phyloP scores from a whole-genome alignment of 2,888 invertebrate species.

The Ceriagrion tenellum region DNA sequence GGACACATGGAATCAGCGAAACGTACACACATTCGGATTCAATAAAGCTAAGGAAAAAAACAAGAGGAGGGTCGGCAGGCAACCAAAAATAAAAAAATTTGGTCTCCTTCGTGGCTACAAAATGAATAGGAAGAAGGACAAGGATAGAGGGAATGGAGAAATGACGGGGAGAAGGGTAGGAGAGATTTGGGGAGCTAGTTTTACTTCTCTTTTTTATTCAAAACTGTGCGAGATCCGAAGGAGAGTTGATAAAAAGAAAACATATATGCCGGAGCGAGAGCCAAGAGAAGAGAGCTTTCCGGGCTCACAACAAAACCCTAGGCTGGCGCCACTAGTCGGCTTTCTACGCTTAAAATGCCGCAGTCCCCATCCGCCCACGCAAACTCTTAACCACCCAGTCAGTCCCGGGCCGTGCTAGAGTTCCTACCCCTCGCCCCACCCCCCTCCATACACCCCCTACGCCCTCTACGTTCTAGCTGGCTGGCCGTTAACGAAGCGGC shows the following conservation, averaged over 20 bases:
- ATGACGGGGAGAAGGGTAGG: not conserved
- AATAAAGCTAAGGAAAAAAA: not conserved
- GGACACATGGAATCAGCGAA: not conserved
- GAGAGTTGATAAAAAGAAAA: not conserved
- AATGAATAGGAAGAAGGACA: not conserved
- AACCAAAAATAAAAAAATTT: too few species aligned
- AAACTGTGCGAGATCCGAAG: not conserved
- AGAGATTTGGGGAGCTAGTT: not conserved
- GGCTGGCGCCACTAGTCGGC: conserved; percentile 16
- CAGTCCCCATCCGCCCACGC: not conserved
- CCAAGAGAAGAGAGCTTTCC: conserved; percentile 11
- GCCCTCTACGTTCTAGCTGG: not conserved
- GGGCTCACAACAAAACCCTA: conserved; percentile 14
- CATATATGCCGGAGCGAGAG: not conserved
- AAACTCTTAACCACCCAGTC: not conserved
- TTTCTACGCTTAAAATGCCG: conserved; percentile 28
- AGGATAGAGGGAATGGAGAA: not conserved
- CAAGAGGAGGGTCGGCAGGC: not conserved
- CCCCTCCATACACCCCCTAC: not conserved
- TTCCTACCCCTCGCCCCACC: not conserved
- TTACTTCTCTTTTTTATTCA: not conserved
- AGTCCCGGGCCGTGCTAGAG: not conserved
- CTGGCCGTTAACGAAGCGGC: conserved; percentile 31
- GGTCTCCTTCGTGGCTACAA: not conserved
- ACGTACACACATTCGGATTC: not conserved